Conservation (phyloP, 2,888 invertebrate species). For the Hirtodrosophila cameraria region DNA sequence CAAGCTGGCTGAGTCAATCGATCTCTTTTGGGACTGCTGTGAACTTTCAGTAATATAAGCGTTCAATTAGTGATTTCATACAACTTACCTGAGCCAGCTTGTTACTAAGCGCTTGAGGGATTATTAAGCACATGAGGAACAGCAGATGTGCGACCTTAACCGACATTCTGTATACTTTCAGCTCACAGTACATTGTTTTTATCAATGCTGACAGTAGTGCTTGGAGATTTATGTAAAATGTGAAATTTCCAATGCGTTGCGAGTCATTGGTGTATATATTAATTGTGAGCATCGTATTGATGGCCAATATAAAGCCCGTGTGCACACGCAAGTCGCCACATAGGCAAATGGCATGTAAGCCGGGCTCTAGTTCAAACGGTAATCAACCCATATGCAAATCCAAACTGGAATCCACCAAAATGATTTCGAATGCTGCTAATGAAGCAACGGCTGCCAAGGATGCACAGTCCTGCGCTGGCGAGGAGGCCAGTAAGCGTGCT, state of each 20-base stretch:
- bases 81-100: conserved; percentile 23
- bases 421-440: conserved; percentile 29
- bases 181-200: neutral
- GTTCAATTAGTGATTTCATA: too few relatives aligned
- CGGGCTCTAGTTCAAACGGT: neutral
- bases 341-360: neutral
- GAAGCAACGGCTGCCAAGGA: conserved; percentile 42
- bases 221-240: conserved; percentile 41
- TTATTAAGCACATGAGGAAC: neutral
- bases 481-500: conserved; percentile 13
- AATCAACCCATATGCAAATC: conserved; percentile 8
- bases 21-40: neutral
- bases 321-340: neutral
- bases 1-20: neutral
- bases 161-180: conserved; percentile 21
- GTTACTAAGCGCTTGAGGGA: neutral
- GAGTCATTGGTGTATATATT: conserved; percentile 16
- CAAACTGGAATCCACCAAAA: conserved; percentile 25
- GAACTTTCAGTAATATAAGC: neutral
- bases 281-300: conserved; percentile 30
- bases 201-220: conserved; percentile 13
- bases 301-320: neutral
- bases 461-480: conserved; percentile 18
- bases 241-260: conserved; percentile 50
- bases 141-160: conserved; percentile 1